Evolutionary conservation across 2,888 invertebrate species (phyloP).

Genomic region (Drosophila fungiperda): DNA sequence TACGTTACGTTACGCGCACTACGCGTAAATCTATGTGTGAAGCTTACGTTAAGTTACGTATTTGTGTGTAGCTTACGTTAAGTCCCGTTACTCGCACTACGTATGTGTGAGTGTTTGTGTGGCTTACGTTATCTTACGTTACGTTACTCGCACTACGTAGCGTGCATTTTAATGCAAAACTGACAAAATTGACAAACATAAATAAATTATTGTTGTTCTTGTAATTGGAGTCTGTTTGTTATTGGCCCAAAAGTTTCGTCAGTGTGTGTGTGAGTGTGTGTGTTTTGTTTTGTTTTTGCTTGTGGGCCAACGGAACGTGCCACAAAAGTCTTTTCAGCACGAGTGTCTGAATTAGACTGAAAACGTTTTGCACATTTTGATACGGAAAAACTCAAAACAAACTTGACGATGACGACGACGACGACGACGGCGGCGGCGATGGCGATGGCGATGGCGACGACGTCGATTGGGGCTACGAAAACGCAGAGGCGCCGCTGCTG

Average conservation of each 20-base stretch:
- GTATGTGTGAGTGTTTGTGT: slow-evolving; percentile 1
- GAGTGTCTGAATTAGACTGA: slow-evolving; percentile 85
- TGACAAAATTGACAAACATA: slow-evolving; percentile 6
- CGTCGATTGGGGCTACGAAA: slow-evolving; percentile 65
- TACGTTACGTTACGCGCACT: slow-evolving; percentile 45
- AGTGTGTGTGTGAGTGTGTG: slow-evolving; percentile 22
- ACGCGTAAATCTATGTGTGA: background rate
- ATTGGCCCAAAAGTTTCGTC: slow-evolving; percentile 26
- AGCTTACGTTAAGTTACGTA: slow-evolving; percentile 43
- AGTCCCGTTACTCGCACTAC: slow-evolving; percentile 68
- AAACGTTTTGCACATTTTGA: slow-evolving; percentile 85
- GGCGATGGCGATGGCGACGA: slow-evolving; percentile 57
- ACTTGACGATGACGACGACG: slow-evolving; percentile 69
- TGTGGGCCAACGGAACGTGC: slow-evolving; percentile 67
- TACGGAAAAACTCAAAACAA: slow-evolving; percentile 85
- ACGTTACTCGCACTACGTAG: slow-evolving; percentile 68
- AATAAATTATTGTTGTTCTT: slow-evolving; percentile 8
- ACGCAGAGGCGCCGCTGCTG: slow-evolving; percentile 48
- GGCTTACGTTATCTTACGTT: slow-evolving; percentile 61
- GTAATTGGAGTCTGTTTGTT: slow-evolving; percentile 13
- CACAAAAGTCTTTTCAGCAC: slow-evolving; percentile 85
- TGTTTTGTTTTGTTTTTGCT: slow-evolving; percentile 27
- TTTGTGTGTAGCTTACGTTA: slow-evolving; percentile 43
- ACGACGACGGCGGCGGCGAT: slow-evolving; percentile 24
- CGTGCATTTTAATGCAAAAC: slow-evolving; percentile 22